Evolutionary conservation across 2,888 invertebrate genomes (phyloP).

Genomic region (Megaustenia siamemsis): DNA sequence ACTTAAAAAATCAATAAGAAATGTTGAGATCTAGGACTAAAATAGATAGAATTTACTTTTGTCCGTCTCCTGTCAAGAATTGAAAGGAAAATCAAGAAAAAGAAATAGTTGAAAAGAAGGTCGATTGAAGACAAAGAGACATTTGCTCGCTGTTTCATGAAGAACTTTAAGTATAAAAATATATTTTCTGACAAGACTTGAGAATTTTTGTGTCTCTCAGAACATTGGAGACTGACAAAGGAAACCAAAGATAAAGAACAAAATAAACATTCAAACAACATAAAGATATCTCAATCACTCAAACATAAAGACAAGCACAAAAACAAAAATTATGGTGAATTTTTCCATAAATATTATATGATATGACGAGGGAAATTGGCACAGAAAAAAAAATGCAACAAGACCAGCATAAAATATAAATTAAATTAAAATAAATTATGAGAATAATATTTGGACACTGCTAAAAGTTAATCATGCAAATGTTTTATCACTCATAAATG

Average conservation of each 20-base stretch:
- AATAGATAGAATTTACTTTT: not conserved
- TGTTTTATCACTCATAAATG: not conserved
- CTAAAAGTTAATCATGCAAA: too few species aligned
- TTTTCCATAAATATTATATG: not conserved
- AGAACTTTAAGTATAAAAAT: not conserved
- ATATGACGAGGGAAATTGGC: not conserved
- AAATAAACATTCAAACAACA: slow-evolving; percentile 5
- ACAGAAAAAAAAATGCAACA: not conserved
- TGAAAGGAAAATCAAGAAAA: not conserved
- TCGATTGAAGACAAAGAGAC: not conserved
- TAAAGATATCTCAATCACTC: slow-evolving; percentile 2
- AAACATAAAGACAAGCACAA: not conserved
- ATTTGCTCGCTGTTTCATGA: slow-evolving; percentile 16
- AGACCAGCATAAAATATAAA: not conserved
- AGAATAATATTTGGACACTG: too few species aligned
- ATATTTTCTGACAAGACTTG: not conserved
- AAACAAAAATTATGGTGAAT: not conserved
- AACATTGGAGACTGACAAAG: not conserved
- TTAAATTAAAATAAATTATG: too few species aligned
- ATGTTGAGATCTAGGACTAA: not conserved
- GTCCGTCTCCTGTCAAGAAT: slow-evolving; percentile 39
- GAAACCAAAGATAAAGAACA: not conserved
- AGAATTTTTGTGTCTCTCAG: not conserved
- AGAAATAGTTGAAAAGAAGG: slow-evolving; percentile 2
- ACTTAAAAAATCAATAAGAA: not conserved